These are phyloP conservation scores for Gambusia yucatana DNA, from an alignment of 2,797 vertebrate genomes.

Conservation along the genomic window DNA sequence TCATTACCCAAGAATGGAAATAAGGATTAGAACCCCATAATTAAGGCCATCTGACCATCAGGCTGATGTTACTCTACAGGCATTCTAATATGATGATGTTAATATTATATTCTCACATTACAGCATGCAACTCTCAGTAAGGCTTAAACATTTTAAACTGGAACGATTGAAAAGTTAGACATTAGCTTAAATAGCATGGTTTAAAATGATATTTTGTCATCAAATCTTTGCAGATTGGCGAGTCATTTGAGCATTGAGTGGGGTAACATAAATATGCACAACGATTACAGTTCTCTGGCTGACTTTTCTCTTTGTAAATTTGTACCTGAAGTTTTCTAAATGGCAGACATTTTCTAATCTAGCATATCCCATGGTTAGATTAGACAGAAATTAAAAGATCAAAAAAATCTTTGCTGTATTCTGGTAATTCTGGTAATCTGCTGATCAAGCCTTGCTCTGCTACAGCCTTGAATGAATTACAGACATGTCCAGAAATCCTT, in stretches of 20 bases:
- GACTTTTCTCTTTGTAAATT: neutral
- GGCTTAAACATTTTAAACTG: slow-evolving; percentile 16
- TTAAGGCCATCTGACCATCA: slow-evolving; percentile 63
- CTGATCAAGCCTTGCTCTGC: neutral
- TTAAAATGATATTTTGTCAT: slow-evolving; percentile 13
- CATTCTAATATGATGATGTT: slow-evolving; percentile 41
- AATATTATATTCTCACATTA: slow-evolving; percentile 34
- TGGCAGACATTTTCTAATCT: neutral
- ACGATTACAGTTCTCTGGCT: neutral
- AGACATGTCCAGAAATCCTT: neutral
- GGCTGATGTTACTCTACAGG: slow-evolving; percentile 8
- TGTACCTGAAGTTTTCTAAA: neutral
- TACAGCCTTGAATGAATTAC: neutral
- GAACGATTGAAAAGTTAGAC: neutral
- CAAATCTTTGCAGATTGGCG: slow-evolving; percentile 14
- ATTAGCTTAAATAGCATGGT: neutral
- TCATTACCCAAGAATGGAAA: slow-evolving; percentile 61
- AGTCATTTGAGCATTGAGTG: neutral
- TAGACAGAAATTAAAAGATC: neutral
- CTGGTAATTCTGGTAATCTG: neutral
- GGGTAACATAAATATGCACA: neutral
- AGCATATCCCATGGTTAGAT: neutral
- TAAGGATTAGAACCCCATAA: slow-evolving; percentile 56
- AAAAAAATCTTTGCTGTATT: neutral
- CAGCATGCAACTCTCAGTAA: neutral